These are phyloP conservation scores for Acanthococcus lagerstroemiae DNA, from an alignment of 2,888 invertebrate species.

Conservation along the genomic window DNA sequence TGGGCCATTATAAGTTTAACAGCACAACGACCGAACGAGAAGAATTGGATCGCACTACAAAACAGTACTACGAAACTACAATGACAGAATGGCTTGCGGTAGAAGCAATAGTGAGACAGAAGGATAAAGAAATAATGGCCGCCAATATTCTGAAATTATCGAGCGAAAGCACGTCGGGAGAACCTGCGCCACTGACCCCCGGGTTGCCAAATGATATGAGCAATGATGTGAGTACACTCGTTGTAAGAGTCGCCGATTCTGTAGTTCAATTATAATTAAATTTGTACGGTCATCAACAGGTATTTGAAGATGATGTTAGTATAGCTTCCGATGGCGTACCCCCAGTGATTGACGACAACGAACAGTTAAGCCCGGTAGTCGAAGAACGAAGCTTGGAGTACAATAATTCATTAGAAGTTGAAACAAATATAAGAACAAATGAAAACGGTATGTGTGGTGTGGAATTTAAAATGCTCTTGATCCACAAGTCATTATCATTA, in stretches of 20 bases:
- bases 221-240: constrained; percentile 43
- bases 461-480: too few species aligned
- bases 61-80: constrained; percentile 72
- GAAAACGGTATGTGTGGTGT: too few species aligned
- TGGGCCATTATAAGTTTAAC: constrained; percentile 75
- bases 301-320: constrained; percentile 51
- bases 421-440: constrained; percentile 14
- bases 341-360: constrained; percentile 33
- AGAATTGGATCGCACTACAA: constrained; percentile 56
- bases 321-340: constrained; percentile 46
- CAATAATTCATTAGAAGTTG: constrained; percentile 8
- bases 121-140: constrained; percentile 72
- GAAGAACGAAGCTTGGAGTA: constrained; percentile 15
- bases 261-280: too few species aligned
- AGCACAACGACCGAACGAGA: constrained; percentile 55
- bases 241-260: background rate
- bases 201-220: constrained; percentile 46
- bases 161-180: constrained; percentile 55
- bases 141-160: constrained; percentile 76
- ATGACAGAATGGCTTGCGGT: constrained; percentile 95
- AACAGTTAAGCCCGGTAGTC: constrained; percentile 26
- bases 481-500: too few species aligned
- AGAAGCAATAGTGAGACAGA: constrained; percentile 78
- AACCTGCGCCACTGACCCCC: constrained; percentile 39
- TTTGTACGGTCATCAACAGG: constrained; percentile 42